A percentile compares a stretch with the other conserved stretches of the same genome.
phyloP scores from a whole-genome alignment of 2,113 vertebrate genomes.

The Syrrhaptes paradoxus region DNA sequence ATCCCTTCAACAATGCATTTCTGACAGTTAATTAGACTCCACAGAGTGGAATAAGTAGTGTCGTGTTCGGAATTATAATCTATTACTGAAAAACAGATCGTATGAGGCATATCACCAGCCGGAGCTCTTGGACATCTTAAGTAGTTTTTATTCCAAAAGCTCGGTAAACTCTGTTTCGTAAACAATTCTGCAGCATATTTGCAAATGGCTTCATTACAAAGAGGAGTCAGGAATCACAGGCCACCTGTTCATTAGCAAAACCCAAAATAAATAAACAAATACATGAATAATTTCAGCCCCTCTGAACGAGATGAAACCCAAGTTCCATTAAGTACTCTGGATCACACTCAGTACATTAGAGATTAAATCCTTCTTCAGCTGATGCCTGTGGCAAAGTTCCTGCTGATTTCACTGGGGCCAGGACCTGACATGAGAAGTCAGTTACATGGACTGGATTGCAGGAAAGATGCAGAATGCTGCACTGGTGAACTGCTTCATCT shows the following conservation, averaged over 20 bases:
- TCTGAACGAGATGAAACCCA: neutral
- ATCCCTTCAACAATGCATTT: slow-evolving; percentile 80
- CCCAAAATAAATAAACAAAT: neutral
- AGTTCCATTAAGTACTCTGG: neutral
- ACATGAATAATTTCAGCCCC: neutral
- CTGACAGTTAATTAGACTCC: slow-evolving; percentile 90
- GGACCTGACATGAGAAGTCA: neutral
- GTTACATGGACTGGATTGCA: fast-evolving
- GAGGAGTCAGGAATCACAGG: neutral
- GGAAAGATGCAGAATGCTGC: neutral
- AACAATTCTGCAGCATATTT: neutral
- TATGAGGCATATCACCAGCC: neutral
- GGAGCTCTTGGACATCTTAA: slow-evolving; percentile 31
- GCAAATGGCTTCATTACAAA: neutral
- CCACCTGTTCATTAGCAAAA: neutral
- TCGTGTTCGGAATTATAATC: slow-evolving; percentile 74
- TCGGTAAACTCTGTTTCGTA: slow-evolving; percentile 12
- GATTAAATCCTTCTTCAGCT: neutral
- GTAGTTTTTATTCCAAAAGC: slow-evolving; percentile 15
- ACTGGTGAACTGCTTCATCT: neutral
- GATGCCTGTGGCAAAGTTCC: neutral
- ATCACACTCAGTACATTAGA: neutral
- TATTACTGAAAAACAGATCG: slow-evolving; percentile 35
- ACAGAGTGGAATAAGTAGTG: slow-evolving; percentile 71
- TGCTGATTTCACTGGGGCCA: neutral